A percentile compares a stretch with the other conserved stretches of the same genome.
Evolutionary conservation across 2,797 vertebrate species (phyloP).

Genomic region (Chromobotia macracanthus): DNA sequence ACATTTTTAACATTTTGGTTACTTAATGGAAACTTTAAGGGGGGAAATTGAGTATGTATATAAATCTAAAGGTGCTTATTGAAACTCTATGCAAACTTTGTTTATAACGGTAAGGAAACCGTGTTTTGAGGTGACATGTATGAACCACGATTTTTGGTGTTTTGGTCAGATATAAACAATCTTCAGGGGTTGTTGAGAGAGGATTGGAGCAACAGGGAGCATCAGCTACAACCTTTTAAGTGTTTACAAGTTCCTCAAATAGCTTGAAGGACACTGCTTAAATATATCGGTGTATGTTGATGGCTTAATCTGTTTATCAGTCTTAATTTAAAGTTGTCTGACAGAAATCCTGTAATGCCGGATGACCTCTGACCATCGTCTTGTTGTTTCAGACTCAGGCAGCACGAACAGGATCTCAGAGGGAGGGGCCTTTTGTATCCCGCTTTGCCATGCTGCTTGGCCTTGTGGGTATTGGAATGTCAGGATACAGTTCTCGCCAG

Average conservation of each 20-base stretch:
- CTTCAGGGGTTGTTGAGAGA: not conserved
- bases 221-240: not conserved
- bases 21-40: no score
- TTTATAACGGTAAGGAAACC: no score
- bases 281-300: not conserved
- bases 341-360: not conserved
- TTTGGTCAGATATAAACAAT: not conserved
- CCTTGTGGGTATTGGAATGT: conserved; percentile 76
- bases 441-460: conserved; percentile 74
- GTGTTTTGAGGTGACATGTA: conserved; percentile 14
- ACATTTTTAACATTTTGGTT: no score
- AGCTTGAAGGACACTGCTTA: not conserved
- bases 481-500: conserved; percentile 77
- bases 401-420: conserved; percentile 68
- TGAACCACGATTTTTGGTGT: not conserved
- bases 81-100: no score
- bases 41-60: no score
- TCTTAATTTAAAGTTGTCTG: not conserved
- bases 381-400: conserved; percentile 76
- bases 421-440: conserved; percentile 60
- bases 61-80: no score
- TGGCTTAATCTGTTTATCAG: conserved; percentile 1
- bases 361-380: conserved; percentile 37
- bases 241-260: conserved; percentile 8
- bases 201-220: not conserved